Evolutionary conservation across 2,113 vertebrate genomes (phyloP).

Genomic region (Oncorhynchus kisutch): DNA sequence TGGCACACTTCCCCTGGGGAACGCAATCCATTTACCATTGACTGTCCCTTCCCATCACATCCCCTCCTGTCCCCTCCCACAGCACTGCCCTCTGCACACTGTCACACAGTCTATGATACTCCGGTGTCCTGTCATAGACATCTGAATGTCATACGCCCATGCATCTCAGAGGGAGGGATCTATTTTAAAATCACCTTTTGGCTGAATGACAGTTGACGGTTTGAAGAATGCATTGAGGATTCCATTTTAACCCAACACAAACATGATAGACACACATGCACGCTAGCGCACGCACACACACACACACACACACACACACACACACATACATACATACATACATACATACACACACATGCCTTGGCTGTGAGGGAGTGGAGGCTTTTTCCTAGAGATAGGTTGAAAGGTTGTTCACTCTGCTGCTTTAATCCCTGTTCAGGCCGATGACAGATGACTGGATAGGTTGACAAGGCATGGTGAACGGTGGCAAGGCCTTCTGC

Average conservation of each 20-base stretch:
- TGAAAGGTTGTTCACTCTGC: conserved; percentile 22
- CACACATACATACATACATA: conserved; percentile 2
- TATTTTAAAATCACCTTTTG: no score
- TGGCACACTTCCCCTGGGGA: conserved; percentile 34
- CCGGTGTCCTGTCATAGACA: not conserved
- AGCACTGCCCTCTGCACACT: not conserved
- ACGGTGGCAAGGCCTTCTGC: not conserved
- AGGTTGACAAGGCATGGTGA: not conserved
- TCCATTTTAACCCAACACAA: no score
- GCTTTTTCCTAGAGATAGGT: not conserved
- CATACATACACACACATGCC: not conserved
- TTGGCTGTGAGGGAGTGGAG: not conserved
- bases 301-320: not conserved
- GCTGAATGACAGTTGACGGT: no score
- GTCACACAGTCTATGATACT: conserved; percentile 13
- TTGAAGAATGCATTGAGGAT: no score
- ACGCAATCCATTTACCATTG: conserved; percentile 43
- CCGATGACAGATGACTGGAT: conserved; percentile 17
- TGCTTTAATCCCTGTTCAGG: conserved; percentile 23
- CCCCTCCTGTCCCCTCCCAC: not conserved
- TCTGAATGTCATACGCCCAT: not conserved
- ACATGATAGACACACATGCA: not conserved
- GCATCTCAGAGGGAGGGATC: not conserved
- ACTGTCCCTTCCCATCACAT: conserved; percentile 19
- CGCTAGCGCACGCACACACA: not conserved